Conservation (phyloP, 2,888 invertebrate species). For the Eupsilia transversa region DNA sequence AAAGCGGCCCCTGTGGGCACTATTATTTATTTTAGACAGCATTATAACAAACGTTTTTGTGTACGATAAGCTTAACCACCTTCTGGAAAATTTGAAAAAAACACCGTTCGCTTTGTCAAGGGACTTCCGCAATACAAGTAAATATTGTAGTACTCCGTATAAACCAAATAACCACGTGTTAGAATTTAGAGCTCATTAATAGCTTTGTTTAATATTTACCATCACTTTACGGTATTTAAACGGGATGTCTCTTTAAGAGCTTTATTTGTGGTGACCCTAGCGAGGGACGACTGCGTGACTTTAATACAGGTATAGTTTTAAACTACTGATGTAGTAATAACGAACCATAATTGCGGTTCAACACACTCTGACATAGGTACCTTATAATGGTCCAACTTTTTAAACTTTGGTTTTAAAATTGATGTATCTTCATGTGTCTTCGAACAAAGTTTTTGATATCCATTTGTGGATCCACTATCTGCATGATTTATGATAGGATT, state of each 20-base stretch:
- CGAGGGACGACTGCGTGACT: conserved; percentile 59
- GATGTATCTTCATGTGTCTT: conserved; percentile 17
- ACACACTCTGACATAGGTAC: conserved; percentile 74
- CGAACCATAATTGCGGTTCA: conserved; percentile 84
- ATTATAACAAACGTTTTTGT: conserved; percentile 77
- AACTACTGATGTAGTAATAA: conserved; percentile 76
- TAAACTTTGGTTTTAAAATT: conserved; percentile 35
- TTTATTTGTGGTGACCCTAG: conserved; percentile 60
- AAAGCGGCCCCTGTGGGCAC: conserved; percentile 61
- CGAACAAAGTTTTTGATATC: conserved; percentile 14
- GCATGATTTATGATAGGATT: conserved; percentile 5
- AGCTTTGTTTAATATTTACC: conserved; percentile 38
- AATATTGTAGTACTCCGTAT: conserved; percentile 33
- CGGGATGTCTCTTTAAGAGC: conserved; percentile 14
- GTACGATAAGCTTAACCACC: conserved; percentile 63
- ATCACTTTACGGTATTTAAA: conserved; percentile 25
- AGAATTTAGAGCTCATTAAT: conserved; percentile 21
- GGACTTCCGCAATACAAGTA: conserved; percentile 15
- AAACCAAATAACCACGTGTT: conserved; percentile 21
- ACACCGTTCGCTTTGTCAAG: conserved; percentile 2
- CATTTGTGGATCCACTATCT: conserved; percentile 14
- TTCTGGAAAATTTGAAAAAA: conserved; percentile 21
- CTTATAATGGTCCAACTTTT: conserved; percentile 38
- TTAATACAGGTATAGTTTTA: conserved; percentile 71
- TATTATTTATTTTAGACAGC: conserved; percentile 83